A percentile compares a stretch with the other conserved stretches of the same genome.
Evolutionary conservation across 2,888 invertebrate species (phyloP).

Genomic region (Athalia rosae): DNA sequence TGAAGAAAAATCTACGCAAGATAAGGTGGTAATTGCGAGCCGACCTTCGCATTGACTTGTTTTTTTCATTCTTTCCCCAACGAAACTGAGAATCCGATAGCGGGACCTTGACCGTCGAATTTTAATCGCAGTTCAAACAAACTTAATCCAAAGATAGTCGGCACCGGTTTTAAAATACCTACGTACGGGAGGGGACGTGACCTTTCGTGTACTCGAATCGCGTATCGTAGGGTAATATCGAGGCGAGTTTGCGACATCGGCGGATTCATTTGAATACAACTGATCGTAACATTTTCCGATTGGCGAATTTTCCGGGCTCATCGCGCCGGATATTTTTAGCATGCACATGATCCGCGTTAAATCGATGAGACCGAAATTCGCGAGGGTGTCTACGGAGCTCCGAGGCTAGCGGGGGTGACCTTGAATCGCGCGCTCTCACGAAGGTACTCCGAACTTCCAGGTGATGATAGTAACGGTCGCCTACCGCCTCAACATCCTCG

Average conservation of each 20-base stretch:
- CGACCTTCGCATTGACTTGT: constrained; percentile 10
- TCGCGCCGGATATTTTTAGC: constrained; percentile 34
- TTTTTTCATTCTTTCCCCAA: neutral
- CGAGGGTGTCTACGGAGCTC: constrained; percentile 6
- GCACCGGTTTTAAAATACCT: neutral
- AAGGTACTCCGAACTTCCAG: constrained; percentile 67
- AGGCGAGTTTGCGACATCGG: neutral
- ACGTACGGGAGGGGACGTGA: neutral
- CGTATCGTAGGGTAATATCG: neutral
- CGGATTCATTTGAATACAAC: neutral
- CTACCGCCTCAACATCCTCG: constrained; percentile 87
- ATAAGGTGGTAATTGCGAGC: constrained; percentile 32
- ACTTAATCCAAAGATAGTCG: constrained; percentile 13
- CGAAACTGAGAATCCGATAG: neutral
- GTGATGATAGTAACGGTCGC: constrained; percentile 87
- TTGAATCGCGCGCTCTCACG: neutral
- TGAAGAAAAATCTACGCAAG: constrained; percentile 12
- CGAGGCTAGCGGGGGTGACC: neutral
- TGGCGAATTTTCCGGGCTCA: constrained; percentile 1
- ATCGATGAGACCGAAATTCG: constrained; percentile 32
- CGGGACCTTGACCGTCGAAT: constrained; percentile 25
- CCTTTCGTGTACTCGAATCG: neutral
- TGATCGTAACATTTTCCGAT: neutral
- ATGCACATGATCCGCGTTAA: constrained; percentile 13
- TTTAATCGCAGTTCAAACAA: neutral